A percentile compares a stretch with the other conserved stretches of the same genome.
Evolutionary conservation across 1,140 invertebrate species (phyloP).

Genomic region (Plectrocnemia conspersa): DNA sequence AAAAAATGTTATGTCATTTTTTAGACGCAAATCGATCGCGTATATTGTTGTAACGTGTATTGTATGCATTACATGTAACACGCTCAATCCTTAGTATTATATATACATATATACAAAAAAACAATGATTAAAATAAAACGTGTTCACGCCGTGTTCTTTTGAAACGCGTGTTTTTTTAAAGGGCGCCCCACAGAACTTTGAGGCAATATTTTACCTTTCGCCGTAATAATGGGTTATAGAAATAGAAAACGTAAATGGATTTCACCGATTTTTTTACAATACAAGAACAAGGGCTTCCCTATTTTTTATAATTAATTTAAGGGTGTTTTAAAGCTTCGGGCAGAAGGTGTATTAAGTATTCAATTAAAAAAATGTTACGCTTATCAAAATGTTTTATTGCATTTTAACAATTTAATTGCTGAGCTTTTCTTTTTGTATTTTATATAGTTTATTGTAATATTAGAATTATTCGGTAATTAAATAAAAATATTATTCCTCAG

Average conservation of each 20-base stretch:
- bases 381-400: neutral
- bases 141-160: neutral
- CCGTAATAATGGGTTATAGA: slow-evolving; percentile 6
- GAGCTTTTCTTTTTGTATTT: too few relatives aligned
- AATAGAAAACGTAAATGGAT: slow-evolving; percentile 1
- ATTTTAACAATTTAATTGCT: neutral
- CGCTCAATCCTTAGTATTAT: too few relatives aligned
- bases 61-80: too few relatives aligned
- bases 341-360: neutral
- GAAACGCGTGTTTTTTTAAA: neutral
- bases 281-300: neutral
- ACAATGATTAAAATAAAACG: neutral
- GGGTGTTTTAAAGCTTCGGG: neutral
- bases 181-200: neutral
- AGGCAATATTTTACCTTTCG: slow-evolving; percentile 8
- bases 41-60: neutral
- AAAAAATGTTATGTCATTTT: too few relatives aligned
- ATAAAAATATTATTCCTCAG: too few relatives aligned
- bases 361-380: neutral
- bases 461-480: too few relatives aligned
- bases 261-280: neutral
- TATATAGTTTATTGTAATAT: too few relatives aligned
- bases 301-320: slow-evolving; percentile 3
- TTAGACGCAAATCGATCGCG: neutral
- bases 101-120: too few relatives aligned